Conservation (phyloP, 2,797 vertebrate genomes). For the Loris lydekkerianus region DNA sequence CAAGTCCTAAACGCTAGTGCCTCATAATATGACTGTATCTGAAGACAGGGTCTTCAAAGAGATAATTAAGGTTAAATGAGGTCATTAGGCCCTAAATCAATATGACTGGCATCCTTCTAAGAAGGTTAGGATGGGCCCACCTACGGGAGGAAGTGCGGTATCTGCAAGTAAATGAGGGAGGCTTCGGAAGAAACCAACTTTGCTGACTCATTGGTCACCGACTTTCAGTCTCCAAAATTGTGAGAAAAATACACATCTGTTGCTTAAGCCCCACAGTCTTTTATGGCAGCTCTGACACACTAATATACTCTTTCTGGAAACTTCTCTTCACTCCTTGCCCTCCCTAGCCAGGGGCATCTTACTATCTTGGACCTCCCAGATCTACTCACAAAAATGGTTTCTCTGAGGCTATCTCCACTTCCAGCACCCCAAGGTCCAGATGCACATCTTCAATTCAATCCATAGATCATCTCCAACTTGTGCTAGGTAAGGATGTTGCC, state of each 20-base stretch:
- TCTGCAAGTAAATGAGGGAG: neutral
- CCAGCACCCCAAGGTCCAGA: neutral
- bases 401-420: neutral
- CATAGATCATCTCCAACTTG: neutral
- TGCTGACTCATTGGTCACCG: neutral
- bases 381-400: neutral
- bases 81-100: neutral
- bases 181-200: neutral
- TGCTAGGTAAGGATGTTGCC: accelerated
- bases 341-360: neutral
- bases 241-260: neutral
- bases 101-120: neutral
- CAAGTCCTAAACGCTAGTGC: neutral
- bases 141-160: neutral
- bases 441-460: neutral
- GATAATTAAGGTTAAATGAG: neutral
- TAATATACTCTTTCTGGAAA: neutral
- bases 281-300: neutral
- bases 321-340: too few relatives aligned
- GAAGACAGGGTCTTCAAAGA: neutral
- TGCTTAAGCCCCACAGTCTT: neutral
- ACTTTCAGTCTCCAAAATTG: neutral
- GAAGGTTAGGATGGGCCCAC: neutral
- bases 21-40: neutral
- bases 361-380: neutral